Conservation (phyloP, 2,888 invertebrate genomes). For the Troides aeacus region DNA sequence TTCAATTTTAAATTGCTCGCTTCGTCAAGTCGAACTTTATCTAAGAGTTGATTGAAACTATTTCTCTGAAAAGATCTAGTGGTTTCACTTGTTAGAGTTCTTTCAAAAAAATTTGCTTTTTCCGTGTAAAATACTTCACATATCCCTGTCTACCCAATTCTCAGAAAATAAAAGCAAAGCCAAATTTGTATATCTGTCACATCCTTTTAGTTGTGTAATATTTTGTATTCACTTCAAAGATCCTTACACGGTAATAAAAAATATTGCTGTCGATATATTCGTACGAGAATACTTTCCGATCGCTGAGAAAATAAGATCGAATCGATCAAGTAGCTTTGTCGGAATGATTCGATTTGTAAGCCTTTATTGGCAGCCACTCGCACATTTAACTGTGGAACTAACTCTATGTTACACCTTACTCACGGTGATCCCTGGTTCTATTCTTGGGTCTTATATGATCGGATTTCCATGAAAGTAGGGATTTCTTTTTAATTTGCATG, state of each 20-base stretch:
- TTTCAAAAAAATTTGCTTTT: conserved; percentile 33
- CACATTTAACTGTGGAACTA: not conserved
- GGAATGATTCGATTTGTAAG: conserved; percentile 29
- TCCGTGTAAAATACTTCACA: not conserved
- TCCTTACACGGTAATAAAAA: conserved; percentile 27
- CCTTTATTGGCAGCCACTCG: conserved; percentile 19
- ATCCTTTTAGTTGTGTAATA: conserved; percentile 28
- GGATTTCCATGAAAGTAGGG: too few relatives aligned
- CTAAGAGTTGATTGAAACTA: conserved; percentile 70
- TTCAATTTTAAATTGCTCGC: conserved; percentile 62
- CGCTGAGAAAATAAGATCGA: conserved; percentile 25
- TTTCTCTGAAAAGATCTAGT: conserved; percentile 55
- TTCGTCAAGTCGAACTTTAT: conserved; percentile 63
- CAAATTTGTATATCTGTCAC: conserved; percentile 21
- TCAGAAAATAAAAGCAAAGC: conserved; percentile 16
- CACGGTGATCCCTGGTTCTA: too few relatives aligned
- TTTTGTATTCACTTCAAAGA: conserved; percentile 27
- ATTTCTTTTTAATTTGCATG: too few relatives aligned
- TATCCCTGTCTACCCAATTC: conserved; percentile 1
- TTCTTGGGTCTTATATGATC: too few relatives aligned
- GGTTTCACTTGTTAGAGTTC: conserved; percentile 47
- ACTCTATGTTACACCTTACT: not conserved
- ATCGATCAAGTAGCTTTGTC: conserved; percentile 28
- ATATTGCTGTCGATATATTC: conserved; percentile 28
- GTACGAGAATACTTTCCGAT: conserved; percentile 19